These are phyloP conservation scores for Gryon sp. DNA, from an alignment of 1,140 invertebrate species.

Conservation along the genomic window DNA sequence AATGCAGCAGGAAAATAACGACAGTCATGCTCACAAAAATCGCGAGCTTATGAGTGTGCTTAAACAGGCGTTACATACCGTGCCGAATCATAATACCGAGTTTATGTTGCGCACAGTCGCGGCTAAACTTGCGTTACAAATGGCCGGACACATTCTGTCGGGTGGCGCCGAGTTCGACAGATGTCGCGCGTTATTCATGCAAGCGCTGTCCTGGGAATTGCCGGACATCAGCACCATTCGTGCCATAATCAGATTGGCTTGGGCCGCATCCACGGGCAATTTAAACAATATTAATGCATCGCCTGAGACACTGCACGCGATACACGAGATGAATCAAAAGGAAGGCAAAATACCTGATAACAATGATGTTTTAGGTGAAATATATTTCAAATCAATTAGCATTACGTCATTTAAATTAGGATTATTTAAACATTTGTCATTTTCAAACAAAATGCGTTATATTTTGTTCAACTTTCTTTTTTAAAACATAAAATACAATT, in stretches of 20 bases:
- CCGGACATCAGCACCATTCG: constrained; percentile 85
- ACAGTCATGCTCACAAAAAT: constrained; percentile 75
- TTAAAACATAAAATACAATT: too few species aligned
- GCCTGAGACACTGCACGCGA: constrained; percentile 83
- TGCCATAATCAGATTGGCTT: constrained; percentile 87
- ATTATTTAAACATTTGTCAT: too few species aligned
- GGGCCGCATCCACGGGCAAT: constrained; percentile 87
- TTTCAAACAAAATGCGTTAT: too few species aligned
- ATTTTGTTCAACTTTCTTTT: too few species aligned
- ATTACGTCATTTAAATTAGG: too few species aligned
- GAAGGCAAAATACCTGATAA: constrained; percentile 77
- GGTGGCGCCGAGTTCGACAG: constrained; percentile 77
- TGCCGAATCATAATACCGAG: constrained; percentile 86
- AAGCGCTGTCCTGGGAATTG: constrained; percentile 83
- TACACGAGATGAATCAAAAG: constrained; percentile 79
- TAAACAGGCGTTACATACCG: constrained; percentile 85
- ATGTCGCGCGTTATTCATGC: constrained; percentile 79
- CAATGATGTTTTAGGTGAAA: constrained; percentile 78
- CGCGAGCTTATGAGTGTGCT: constrained; percentile 81
- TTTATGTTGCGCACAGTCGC: constrained; percentile 87
- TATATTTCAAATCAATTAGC: too few species aligned
- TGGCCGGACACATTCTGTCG: constrained; percentile 82
- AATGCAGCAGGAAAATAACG: constrained; percentile 74
- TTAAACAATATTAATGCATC: constrained; percentile 84
- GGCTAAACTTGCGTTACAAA: constrained; percentile 85